Evolutionary conservation across 2,888 invertebrate genomes (phyloP).

Genomic region (Azorinus chamasolen): DNA sequence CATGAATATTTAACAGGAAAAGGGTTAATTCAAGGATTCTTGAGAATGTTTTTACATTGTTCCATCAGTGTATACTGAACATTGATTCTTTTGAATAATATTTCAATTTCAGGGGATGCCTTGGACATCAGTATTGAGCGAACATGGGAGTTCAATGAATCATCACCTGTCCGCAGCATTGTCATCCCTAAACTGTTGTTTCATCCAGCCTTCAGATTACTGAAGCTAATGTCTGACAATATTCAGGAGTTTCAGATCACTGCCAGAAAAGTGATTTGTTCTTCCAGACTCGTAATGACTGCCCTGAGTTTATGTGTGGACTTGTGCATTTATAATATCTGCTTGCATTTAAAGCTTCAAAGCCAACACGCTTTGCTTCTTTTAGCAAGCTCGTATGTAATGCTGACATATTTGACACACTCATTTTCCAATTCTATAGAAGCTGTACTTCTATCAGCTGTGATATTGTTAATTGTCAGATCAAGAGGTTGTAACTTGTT

Average conservation of each 20-base stretch:
- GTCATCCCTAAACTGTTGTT: constrained; percentile 92
- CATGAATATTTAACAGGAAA: too few relatives aligned
- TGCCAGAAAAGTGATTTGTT: constrained; percentile 88
- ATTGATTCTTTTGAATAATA: too few relatives aligned
- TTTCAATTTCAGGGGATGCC: constrained; percentile 91
- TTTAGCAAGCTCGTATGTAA: constrained; percentile 94
- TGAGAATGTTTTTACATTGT: too few relatives aligned
- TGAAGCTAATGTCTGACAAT: constrained; percentile 47
- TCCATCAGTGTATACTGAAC: too few relatives aligned
- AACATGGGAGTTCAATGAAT: constrained; percentile 96
- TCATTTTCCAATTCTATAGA: constrained; percentile 97
- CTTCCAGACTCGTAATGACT: constrained; percentile 93
- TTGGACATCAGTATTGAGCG: constrained; percentile 92
- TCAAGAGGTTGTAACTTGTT: too few relatives aligned
- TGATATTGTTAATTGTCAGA: background rate
- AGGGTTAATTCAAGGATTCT: too few relatives aligned
- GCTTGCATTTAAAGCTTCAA: constrained; percentile 40
- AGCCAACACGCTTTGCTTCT: constrained; percentile 87
- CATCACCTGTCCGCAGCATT: constrained; percentile 94
- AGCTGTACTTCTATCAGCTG: constrained; percentile 89
- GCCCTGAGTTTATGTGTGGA: constrained; percentile 93
- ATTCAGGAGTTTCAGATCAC: constrained; percentile 7
- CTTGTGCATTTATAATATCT: constrained; percentile 92
- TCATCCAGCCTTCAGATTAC: constrained; percentile 90
- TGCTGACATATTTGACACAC: constrained; percentile 93